These are phyloP conservation scores for Eurosta solidaginis DNA, from an alignment of 1,140 invertebrate species.

Conservation along the genomic window DNA sequence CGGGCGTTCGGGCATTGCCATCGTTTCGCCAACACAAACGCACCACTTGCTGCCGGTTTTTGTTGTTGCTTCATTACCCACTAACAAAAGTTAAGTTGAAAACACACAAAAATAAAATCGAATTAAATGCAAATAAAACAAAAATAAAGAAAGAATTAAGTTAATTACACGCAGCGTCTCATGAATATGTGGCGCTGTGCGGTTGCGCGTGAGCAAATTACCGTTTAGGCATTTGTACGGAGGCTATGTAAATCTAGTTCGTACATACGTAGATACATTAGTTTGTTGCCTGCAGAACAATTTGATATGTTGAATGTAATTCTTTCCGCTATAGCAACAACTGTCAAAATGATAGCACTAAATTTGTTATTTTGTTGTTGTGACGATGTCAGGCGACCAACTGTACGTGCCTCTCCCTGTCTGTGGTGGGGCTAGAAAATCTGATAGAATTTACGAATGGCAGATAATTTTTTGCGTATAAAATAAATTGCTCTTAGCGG, in stretches of 20 bases:
- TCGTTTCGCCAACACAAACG: not conserved
- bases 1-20: no score
- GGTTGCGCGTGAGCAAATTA: constrained; percentile 15
- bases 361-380: not conserved
- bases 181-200: not conserved
- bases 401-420: not conserved
- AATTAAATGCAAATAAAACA: constrained; percentile 4
- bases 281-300: not conserved
- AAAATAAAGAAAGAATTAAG: not conserved
- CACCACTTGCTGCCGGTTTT: constrained; percentile 10
- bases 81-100: not conserved
- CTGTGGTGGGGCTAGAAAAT: not conserved
- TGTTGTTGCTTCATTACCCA: not conserved
- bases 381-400: not conserved
- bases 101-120: not conserved
- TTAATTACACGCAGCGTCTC: not conserved
- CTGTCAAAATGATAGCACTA: not conserved
- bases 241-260: not conserved
- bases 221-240: not conserved
- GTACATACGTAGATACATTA: not conserved
- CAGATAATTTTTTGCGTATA: constrained; percentile 7
- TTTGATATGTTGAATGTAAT: not conserved
- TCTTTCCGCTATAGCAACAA: not conserved
- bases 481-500: constrained; percentile 16
- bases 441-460: not conserved